Evolutionary conservation across 2,888 invertebrate genomes (phyloP), one percentile per base, ranked within the genome.

Genomic region (Gasteruption jaculator): DNA sequence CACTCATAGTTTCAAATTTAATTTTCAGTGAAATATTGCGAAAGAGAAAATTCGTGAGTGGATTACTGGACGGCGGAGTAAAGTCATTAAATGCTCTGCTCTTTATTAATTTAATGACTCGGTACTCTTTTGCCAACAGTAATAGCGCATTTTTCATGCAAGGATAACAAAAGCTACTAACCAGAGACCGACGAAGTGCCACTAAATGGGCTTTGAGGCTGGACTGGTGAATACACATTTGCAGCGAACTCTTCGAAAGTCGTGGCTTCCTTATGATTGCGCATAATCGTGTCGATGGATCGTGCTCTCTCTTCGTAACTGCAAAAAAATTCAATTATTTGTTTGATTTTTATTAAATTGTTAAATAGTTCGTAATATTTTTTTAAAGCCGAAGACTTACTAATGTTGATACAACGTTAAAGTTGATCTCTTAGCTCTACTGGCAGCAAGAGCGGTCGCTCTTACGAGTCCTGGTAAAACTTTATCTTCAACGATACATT

Each of bases 221-320:
- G 77, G 48, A 81, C 75, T 0, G 85, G 85, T 48, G 80, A 81
- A 61, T 82, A 86, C 41, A 86, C 80, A 57, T 82, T 78, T 10
- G 83, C 79, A 41, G 83, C 80, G 71, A 91, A 96, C 52, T 86
- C 85, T 74, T 96, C 96, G 74, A 91, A 96, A 38, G 92, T 92
- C 50, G 88, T 83, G 45, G 83, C 82, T 67, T 86, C 86, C 67
- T 89, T 88, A 73, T 94, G 91, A 57, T 88, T 83, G 45, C 80
- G 78, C 41, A 91, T 86, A 19, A 96, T 86, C 37, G 85, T 87
- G 61, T 88, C 86, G 50, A 96, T 76, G 19, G 85, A 85, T 53
- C 89, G 80, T 54, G 88, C 84, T 53, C 95, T 81, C 74, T 95
- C 95, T 71, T 91, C 88, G 73, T 91, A 93, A 67, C 93, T 94